Percentiles rank a stretch among this genome's conserved stretches.
These are phyloP conservation scores for Machimus rusticus DNA, from an alignment of 2,888 invertebrate species.

Conservation along the genomic window DNA sequence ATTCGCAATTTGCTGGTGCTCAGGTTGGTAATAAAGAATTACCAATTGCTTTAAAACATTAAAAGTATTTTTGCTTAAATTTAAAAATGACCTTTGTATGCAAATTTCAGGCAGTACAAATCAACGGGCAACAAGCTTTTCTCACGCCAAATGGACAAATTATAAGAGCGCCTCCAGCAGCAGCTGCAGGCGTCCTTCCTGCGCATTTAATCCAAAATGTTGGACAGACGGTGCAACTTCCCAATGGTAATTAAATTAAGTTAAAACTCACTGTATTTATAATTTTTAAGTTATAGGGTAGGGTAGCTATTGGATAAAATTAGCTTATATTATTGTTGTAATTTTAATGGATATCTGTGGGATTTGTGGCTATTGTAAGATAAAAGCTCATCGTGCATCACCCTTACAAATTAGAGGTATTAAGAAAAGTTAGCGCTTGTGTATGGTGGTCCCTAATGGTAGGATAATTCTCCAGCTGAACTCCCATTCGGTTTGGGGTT, in stretches of 20 bases:
- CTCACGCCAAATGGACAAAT: constrained; percentile 72
- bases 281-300: background rate
- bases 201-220: constrained; percentile 78
- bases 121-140: constrained; percentile 66
- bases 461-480: background rate
- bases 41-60: background rate
- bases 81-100: background rate
- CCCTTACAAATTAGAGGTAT: background rate
- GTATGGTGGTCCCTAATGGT: background rate
- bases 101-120: constrained; percentile 60
- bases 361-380: constrained; percentile 40
- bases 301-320: background rate
- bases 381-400: background rate
- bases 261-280: background rate
- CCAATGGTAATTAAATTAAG: constrained; percentile 63
- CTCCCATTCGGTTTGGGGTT: background rate
- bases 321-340: background rate
- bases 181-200: constrained; percentile 65
- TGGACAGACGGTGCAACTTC: constrained; percentile 74
- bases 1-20: constrained; percentile 61
- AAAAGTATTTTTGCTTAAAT: background rate
- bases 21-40: constrained; percentile 59
- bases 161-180: constrained; percentile 71
- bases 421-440: background rate
- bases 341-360: constrained; percentile 1